Base-by-base conservation (phyloP, 2,888 invertebrate species). In the Crocallis elinguaria region DNA sequence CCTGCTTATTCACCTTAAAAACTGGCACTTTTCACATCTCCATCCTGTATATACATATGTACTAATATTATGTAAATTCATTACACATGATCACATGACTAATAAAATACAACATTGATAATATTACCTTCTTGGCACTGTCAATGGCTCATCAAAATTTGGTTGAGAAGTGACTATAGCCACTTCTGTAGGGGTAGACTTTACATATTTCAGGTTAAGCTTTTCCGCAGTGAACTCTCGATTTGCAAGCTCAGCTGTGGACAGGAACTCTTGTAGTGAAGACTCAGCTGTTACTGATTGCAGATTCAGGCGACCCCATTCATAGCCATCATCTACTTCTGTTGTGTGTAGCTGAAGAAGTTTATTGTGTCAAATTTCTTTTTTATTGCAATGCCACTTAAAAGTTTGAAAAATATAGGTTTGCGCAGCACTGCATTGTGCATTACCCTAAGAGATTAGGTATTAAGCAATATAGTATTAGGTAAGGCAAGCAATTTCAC, bases 281-380 rank as follows among this genome's bases (percentile, higher is more conserved):
- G 96, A 97, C 80, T 98, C 98, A 67, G 99, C 98, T 0, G 98
- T 99, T 0, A 98, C 96, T 0, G 98, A 98, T 72, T 96, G 95
- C 0, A 98, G 92, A 85, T 98, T 98, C 0, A 98, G 88, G 6
- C 97, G 93, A 27, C 96, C 96, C 97, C 97, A 98, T 55, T 98
- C 97, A 69, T 95, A 97, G 2, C 97, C 98, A 89, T 98, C 98
- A 66, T 96, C 94, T 1, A 98, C 86, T 75, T 98, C 98, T 14
- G 96, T 94, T 2, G 97, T 97, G 71, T 98, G 98, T 3, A 98
- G 87, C 96, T 94, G 67, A 27, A 25, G n/a, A 35, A 9, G 17
- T 8, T 27, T 29, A 27, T 44, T 6, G 8, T 23, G 8, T 6
- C 19, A 3, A 19, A 19, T 19, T 8, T 23, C 7, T 7, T 8